A percentile compares a stretch with the other conserved stretches of the same genome.
Conservation (phyloP, 2,888 invertebrate species). For the Campopleginae sp. region DNA sequence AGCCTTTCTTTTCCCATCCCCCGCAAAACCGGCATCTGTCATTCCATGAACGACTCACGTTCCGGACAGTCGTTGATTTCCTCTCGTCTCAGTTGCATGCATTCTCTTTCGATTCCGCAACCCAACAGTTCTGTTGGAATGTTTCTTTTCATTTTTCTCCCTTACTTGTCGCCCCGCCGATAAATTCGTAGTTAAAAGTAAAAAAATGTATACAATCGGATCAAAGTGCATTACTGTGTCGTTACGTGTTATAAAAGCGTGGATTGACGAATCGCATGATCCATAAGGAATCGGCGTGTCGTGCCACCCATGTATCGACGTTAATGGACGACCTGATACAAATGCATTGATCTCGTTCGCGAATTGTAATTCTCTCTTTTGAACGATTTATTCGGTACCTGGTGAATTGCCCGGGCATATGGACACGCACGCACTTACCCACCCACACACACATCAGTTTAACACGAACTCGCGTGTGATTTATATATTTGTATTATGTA, state of each 20-base stretch:
- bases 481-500: slow-evolving; percentile 19
- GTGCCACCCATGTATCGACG: slow-evolving; percentile 1
- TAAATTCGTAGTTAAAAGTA: neutral
- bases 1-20: slow-evolving; percentile 39
- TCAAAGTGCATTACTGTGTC: slow-evolving; percentile 34
- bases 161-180: neutral
- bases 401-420: neutral
- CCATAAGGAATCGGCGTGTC: slow-evolving; percentile 3
- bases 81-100: slow-evolving; percentile 1
- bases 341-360: slow-evolving; percentile 15
- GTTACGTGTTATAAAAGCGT: neutral
- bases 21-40: slow-evolving; percentile 73
- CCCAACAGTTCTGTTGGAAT: neutral
- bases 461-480: neutral
- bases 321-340: slow-evolving; percentile 38
- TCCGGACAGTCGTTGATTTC: slow-evolving; percentile 70
- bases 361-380: slow-evolving; percentile 33
- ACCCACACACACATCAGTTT: neutral
- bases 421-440: neutral
- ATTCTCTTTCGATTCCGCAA: neutral
- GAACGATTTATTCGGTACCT: slow-evolving; percentile 30
- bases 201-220: slow-evolving; percentile 11
- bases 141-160: neutral
- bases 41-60: slow-evolving; percentile 74
- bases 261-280: slow-evolving; percentile 10